Percentiles rank a stretch among this genome's conserved stretches.
phyloP scores from a whole-genome alignment of 2,797 vertebrate genomes.

The Trichosurus vulpecula region DNA sequence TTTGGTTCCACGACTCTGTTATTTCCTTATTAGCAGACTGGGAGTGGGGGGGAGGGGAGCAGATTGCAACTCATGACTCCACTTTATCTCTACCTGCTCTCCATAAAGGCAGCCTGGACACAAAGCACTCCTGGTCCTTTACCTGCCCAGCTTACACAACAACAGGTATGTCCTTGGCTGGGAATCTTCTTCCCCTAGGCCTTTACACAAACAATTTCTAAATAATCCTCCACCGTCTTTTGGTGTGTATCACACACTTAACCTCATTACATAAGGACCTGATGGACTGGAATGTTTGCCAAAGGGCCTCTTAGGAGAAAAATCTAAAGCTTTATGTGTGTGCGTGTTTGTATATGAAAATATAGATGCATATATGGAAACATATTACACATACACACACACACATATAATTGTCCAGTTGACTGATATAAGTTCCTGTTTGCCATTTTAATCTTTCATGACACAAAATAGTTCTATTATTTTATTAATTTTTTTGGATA shows the following conservation, averaged over 20 bases:
- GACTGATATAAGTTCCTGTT: slow-evolving; percentile 70
- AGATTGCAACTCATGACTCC: neutral
- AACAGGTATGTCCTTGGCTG: no score
- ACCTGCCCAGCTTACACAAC: neutral
- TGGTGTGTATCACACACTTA: slow-evolving; percentile 67
- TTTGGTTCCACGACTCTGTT: neutral
- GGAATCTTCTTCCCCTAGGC: slow-evolving; percentile 29
- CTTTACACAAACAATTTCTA: slow-evolving; percentile 69
- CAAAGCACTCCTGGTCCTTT: neutral
- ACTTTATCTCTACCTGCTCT: neutral
- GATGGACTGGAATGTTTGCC: slow-evolving; percentile 76
- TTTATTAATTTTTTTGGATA: slow-evolving; percentile 59
- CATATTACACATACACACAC: neutral
- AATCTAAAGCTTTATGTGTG: slow-evolving; percentile 74
- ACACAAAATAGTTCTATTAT: slow-evolving; percentile 78
- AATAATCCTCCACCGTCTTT: slow-evolving; percentile 53
- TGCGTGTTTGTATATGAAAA: neutral
- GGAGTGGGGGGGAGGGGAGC: no score
- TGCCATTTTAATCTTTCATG: slow-evolving; percentile 73
- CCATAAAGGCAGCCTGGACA: neutral
- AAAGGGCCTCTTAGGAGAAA: slow-evolving; percentile 77
- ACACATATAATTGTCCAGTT: slow-evolving; percentile 77
- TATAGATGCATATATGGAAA: neutral
- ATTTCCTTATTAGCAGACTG: neutral
- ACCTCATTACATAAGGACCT: slow-evolving; percentile 78